Conservation (phyloP, 2,888 invertebrate species). For the Plutella xylostella region DNA sequence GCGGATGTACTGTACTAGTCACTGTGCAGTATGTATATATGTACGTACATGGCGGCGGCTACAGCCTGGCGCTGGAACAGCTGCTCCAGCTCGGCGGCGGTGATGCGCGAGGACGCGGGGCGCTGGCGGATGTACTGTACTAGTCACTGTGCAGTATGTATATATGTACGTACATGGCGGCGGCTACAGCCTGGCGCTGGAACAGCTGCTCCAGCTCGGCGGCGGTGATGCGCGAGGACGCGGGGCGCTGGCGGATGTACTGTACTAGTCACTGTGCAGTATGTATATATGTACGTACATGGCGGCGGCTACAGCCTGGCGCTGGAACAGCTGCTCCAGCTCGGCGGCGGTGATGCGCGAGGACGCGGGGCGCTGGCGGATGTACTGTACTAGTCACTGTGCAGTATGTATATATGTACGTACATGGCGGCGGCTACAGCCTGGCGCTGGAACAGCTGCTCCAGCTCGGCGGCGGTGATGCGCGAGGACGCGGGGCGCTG, state of each 20-base stretch:
- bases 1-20: no score
- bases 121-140: conserved; percentile 89
- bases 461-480: conserved; percentile 91
- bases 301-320: no score
- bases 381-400: no score
- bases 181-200: conserved; percentile 87
- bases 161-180: no score
- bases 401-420: no score
- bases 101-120: conserved; percentile 88
- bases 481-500: conserved; percentile 88
- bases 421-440: conserved; percentile 68
- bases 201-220: conserved; percentile 94
- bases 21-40: no score
- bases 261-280: no score
- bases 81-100: conserved; percentile 92
- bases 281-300: no score
- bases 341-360: conserved; percentile 91
- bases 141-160: no score
- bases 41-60: no score
- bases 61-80: conserved; percentile 90
- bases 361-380: conserved; percentile 88
- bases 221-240: conserved; percentile 89
- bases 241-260: conserved; percentile 88
- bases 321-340: conserved; percentile 91
- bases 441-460: conserved; percentile 92